Conservation (phyloP, 2,888 invertebrate species). For the Neuroscelio doddi region DNA sequence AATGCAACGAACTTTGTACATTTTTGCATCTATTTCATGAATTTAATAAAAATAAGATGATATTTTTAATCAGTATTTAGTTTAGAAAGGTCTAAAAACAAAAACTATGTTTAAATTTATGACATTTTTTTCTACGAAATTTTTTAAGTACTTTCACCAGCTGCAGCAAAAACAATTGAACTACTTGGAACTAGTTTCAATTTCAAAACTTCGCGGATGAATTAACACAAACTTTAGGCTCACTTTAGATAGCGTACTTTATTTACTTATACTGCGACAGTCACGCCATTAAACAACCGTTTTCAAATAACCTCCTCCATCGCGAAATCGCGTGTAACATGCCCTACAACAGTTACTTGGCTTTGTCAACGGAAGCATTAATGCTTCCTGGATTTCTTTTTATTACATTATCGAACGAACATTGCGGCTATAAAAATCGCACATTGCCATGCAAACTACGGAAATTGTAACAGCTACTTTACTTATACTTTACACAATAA, state of each 20-base stretch:
- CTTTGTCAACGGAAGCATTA: conserved; percentile 1
- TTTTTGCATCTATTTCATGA: too few species aligned
- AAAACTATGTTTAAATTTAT: too few species aligned
- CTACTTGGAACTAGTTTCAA: not conserved
- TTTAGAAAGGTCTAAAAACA: too few species aligned
- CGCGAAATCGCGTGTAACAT: conserved; percentile 2
- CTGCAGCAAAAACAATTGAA: too few species aligned
- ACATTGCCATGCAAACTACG: conserved; percentile 6
- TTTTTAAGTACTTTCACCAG: too few species aligned
- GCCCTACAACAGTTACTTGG: too few species aligned
- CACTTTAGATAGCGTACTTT: too few species aligned
- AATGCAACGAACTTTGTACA: not conserved
- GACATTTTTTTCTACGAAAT: too few species aligned
- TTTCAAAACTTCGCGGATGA: not conserved
- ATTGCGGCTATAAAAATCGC: conserved; percentile 2
- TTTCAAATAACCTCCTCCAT: conserved; percentile 9
- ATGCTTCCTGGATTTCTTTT: not conserved
- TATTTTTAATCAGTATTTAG: too few species aligned
- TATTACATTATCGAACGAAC: not conserved
- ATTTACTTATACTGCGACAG: conserved; percentile 1
- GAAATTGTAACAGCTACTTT: too few species aligned
- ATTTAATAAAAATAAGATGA: too few species aligned
- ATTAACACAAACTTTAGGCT: not conserved
- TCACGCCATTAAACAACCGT: conserved; percentile 19
- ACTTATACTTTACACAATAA: not conserved